These are phyloP conservation scores for Leptothorax acervorum DNA, from an alignment of 2,888 invertebrate species.

Conservation along the genomic window DNA sequence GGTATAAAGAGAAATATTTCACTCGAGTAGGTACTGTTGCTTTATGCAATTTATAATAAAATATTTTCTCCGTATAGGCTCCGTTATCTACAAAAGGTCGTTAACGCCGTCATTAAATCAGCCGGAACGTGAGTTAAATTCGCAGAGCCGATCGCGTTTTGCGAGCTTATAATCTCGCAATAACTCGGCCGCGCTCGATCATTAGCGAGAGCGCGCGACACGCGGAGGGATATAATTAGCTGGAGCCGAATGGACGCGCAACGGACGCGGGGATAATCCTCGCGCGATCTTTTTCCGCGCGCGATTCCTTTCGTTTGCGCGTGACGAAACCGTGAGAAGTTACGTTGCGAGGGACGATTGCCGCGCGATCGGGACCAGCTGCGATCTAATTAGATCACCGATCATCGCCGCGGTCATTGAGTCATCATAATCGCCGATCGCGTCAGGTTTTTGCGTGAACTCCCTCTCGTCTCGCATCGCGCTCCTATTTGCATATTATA, in stretches of 20 bases:
- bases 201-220: constrained; percentile 29
- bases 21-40: neutral
- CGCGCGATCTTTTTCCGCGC: constrained; percentile 10
- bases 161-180: constrained; percentile 40
- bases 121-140: constrained; percentile 12
- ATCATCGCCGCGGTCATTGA: constrained; percentile 40
- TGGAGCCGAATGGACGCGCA: neutral
- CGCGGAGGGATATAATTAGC: constrained; percentile 24
- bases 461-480: neutral
- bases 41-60: neutral
- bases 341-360: constrained; percentile 8
- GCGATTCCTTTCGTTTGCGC: constrained; percentile 11
- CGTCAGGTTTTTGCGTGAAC: neutral
- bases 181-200: constrained; percentile 40
- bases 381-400: constrained; percentile 47
- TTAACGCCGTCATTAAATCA: constrained; percentile 10
- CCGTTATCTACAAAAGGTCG: neutral
- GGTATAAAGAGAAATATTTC: neutral
- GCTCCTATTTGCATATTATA: neutral
- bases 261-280: constrained; percentile 16
- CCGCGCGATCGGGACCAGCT: neutral
- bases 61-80: neutral
- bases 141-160: neutral
- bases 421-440: constrained; percentile 39
- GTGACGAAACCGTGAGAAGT: constrained; percentile 26